These are phyloP conservation scores for Tragelaphus strepsiceros DNA, from an alignment of 2,113 vertebrate species.

Conservation along the genomic window DNA sequence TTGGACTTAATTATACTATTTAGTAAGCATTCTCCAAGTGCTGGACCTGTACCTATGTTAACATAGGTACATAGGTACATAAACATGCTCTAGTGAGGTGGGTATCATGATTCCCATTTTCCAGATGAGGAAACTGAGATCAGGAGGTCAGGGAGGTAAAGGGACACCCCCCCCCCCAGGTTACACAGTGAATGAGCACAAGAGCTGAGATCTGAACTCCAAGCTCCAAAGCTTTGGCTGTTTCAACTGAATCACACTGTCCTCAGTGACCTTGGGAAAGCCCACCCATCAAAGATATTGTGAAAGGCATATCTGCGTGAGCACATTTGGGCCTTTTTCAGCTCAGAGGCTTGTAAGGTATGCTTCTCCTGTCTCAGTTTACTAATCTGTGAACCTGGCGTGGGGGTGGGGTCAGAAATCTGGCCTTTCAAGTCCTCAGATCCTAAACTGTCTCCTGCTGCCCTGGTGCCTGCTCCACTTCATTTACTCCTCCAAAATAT, in stretches of 20 bases:
- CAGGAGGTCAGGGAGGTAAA: background rate
- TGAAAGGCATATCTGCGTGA: background rate
- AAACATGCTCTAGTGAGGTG: background rate
- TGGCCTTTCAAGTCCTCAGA: constrained; percentile 33
- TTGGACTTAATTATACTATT: background rate
- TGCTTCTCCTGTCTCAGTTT: background rate
- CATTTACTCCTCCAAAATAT: constrained; percentile 61
- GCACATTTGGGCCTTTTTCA: background rate
- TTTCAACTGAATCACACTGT: background rate
- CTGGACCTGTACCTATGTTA: background rate
- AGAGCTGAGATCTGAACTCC: background rate
- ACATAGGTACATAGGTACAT: too few relatives aligned
- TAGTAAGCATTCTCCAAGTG: background rate
- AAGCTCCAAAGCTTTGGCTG: background rate
- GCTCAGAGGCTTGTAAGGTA: background rate
- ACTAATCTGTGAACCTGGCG: background rate
- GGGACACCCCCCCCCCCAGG: background rate
- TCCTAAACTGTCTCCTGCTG: constrained; percentile 34
- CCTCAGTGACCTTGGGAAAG: constrained; percentile 61
- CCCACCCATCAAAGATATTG: background rate
- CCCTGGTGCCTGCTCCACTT: constrained; percentile 41
- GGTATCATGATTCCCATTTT: background rate
- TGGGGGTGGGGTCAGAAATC: background rate
- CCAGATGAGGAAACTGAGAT: constrained; percentile 11
- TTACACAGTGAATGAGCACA: background rate